Percentiles rank a stretch among this genome's conserved stretches.
Conservation (phyloP, 2,113 vertebrate genomes). For the Phylloscopus trochilus region DNA sequence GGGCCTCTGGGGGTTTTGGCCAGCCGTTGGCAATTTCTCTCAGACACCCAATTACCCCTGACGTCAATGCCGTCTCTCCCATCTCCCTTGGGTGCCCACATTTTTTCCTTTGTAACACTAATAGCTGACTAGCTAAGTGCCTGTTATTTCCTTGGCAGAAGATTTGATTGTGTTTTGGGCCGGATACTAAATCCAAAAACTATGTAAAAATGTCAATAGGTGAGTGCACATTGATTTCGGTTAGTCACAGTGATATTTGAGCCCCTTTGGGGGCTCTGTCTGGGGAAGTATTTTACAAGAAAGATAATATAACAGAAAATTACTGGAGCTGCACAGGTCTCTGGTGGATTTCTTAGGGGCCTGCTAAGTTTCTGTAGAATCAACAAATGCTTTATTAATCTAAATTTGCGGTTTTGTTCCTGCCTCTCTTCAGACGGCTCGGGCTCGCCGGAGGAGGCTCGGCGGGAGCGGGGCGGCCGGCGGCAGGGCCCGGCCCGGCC, state of each 20-base stretch:
- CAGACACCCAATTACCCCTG: conserved; percentile 93
- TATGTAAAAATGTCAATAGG: conserved; percentile 88
- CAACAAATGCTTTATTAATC: conserved; percentile 87
- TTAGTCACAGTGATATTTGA: conserved; percentile 86
- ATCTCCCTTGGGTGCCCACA: conserved; percentile 94
- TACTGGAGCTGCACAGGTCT: conserved; percentile 80
- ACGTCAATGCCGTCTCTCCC: conserved; percentile 92
- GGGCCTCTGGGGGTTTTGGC: conserved; percentile 83
- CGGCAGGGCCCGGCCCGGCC: not conserved
- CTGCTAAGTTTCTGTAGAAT: conserved; percentile 84
- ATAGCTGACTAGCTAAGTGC: conserved; percentile 87
- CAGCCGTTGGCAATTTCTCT: conserved; percentile 94
- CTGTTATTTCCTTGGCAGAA: conserved; percentile 85
- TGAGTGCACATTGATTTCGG: conserved; percentile 84
- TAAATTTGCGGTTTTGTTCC: conserved; percentile 83
- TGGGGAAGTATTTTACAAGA: conserved; percentile 83
- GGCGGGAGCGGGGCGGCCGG: conserved; percentile 54
- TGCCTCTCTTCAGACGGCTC: conserved; percentile 74
- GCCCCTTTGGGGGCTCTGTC: conserved; percentile 80
- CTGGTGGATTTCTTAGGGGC: conserved; percentile 81
- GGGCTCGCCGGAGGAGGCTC: conserved; percentile 76
- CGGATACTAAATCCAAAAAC: conserved; percentile 85
- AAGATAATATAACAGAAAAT: conserved; percentile 86
- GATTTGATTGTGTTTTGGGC: conserved; percentile 83
- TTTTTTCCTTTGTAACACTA: conserved; percentile 86